These are phyloP conservation scores for Oryctes rhinoceros DNA, from an alignment of 1,140 invertebrate species.

Conservation along the genomic window DNA sequence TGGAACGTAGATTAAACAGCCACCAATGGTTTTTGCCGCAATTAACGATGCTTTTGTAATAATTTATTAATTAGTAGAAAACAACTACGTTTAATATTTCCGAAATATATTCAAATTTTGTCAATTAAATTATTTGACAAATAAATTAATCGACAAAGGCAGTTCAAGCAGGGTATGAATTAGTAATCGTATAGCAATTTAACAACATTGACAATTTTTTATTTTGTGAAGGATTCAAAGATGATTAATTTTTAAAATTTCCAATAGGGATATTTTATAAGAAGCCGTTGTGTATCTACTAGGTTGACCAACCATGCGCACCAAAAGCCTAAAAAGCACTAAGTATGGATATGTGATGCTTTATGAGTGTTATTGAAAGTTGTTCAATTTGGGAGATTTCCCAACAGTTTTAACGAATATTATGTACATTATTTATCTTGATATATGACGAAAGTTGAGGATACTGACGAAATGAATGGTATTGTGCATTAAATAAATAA, in stretches of 20 bases:
- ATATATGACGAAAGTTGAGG: slow-evolving; percentile 29
- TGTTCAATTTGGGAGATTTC: slow-evolving; percentile 31
- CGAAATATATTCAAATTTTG: no score
- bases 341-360: slow-evolving; percentile 5
- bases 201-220: no score
- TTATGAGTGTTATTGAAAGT: slow-evolving; percentile 12
- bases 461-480: slow-evolving; percentile 39
- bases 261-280: slow-evolving; percentile 7
- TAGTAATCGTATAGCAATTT: no score
- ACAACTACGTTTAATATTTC: no score
- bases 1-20: no score
- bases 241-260: neutral
- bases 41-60: no score
- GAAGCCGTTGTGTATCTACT: neutral
- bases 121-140: no score
- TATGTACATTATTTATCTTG: neutral
- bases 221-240: no score
- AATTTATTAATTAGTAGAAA: no score
- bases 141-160: no score
- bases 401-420: slow-evolving; percentile 18
- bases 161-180: no score
- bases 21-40: no score
- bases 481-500: neutral
- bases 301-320: neutral
- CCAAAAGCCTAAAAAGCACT: slow-evolving; percentile 31